Conservation (phyloP, 2,888 invertebrate genomes). For the Marronus borbonicus region DNA sequence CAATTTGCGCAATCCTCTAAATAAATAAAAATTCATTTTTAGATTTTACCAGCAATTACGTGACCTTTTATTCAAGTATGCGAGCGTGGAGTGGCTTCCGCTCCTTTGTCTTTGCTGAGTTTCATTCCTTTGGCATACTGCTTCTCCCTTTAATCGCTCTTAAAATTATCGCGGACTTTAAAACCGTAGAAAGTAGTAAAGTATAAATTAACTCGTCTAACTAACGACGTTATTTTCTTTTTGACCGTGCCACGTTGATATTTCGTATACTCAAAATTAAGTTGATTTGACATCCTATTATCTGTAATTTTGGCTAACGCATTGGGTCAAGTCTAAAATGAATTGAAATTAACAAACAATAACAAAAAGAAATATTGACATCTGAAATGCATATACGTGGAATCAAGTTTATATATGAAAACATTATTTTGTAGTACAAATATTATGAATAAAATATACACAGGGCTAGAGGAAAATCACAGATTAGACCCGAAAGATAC, state of each 20-base stretch:
- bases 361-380: too few relatives aligned
- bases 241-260: neutral
- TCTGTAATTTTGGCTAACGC: neutral
- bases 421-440: too few relatives aligned
- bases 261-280: neutral
- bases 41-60: constrained; percentile 36
- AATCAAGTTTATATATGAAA: too few relatives aligned
- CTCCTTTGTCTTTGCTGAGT: constrained; percentile 30
- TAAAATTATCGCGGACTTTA: constrained; percentile 22
- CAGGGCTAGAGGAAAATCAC: too few relatives aligned
- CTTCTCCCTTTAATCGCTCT: constrained; percentile 19
- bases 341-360: too few relatives aligned
- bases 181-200: neutral
- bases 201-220: constrained; percentile 30
- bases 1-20: constrained; percentile 38
- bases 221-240: constrained; percentile 3
- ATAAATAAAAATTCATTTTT: constrained; percentile 45
- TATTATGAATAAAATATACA: too few relatives aligned
- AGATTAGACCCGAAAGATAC: too few relatives aligned
- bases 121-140: neutral
- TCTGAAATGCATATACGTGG: too few relatives aligned
- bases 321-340: neutral
- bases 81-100: constrained; percentile 28
- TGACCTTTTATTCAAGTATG: constrained; percentile 34
- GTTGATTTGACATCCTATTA: too few relatives aligned